phyloP scores from a whole-genome alignment of 1,140 invertebrate species.

The Varroa destructor region DNA sequence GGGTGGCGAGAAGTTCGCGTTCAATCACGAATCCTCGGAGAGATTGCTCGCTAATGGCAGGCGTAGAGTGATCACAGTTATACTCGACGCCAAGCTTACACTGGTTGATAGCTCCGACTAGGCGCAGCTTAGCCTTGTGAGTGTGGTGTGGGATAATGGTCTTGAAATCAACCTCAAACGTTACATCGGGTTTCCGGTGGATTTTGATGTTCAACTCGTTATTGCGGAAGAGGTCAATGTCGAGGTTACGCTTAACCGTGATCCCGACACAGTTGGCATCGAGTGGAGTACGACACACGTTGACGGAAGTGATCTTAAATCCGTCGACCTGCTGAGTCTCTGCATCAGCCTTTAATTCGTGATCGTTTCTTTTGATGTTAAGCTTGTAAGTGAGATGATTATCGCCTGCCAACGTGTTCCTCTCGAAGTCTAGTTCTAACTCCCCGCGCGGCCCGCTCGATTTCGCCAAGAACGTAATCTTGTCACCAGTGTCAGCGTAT shows the following conservation, averaged over 20 bases:
- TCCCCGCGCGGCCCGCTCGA: not conserved
- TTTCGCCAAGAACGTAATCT: not conserved
- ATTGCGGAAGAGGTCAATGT: slow-evolving; percentile 1
- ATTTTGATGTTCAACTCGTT: slow-evolving; percentile 21
- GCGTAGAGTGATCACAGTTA: slow-evolving; percentile 11
- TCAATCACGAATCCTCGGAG: slow-evolving; percentile 14
- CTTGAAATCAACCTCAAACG: slow-evolving; percentile 2
- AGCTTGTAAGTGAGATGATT: slow-evolving; percentile 14
- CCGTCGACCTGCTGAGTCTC: slow-evolving; percentile 18
- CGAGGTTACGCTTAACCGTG: slow-evolving; percentile 4
- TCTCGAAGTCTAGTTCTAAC: slow-evolving; percentile 5
- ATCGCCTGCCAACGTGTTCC: not conserved
- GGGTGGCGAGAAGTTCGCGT: slow-evolving; percentile 4
- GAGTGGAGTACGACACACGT: slow-evolving; percentile 17
- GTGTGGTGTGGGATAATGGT: not conserved
- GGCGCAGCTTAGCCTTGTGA: slow-evolving; percentile 15
- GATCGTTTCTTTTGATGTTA: slow-evolving; percentile 12
- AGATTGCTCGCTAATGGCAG: not conserved
- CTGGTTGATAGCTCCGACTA: slow-evolving; percentile 19
- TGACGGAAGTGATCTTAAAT: slow-evolving; percentile 24
- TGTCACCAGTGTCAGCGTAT: slow-evolving; percentile 6
- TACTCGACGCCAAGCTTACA: slow-evolving; percentile 20
- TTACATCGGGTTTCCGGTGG: slow-evolving; percentile 23
- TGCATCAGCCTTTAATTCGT: slow-evolving; percentile 6
- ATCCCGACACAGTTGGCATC: slow-evolving; percentile 9